Percentiles rank a stretch among this genome's conserved stretches.
phyloP scores from a whole-genome alignment of 2,797 vertebrate species.

The Heterohyrax brucei region DNA sequence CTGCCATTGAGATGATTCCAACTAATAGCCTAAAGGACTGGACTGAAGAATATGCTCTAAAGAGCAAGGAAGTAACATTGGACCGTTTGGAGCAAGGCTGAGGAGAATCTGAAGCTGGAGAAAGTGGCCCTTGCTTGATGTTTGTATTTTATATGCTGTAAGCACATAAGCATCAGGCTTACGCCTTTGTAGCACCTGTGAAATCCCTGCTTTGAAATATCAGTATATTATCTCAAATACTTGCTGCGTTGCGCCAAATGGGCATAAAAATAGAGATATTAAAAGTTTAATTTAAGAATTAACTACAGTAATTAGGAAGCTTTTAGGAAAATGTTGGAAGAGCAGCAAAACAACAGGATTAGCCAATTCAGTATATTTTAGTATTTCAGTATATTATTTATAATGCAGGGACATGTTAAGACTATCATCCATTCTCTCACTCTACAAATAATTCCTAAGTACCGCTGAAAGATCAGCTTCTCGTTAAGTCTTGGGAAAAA shows the following conservation, averaged over 20 bases:
- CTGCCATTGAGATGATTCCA: too few species aligned
- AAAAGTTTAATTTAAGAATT: slow-evolving; percentile 42
- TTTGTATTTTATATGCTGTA: neutral
- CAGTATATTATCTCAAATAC: slow-evolving; percentile 35
- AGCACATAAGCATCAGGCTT: neutral
- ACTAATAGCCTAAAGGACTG: too few species aligned
- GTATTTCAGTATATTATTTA: neutral
- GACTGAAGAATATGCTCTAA: neutral
- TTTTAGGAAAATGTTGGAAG: neutral
- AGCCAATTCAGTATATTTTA: neutral
- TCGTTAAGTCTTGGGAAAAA: neutral
- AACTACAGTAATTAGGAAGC: neutral
- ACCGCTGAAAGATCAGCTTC: neutral
- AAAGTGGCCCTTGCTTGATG: neutral
- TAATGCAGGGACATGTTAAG: neutral
- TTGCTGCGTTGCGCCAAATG: neutral
- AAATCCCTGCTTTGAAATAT: slow-evolving; percentile 32
- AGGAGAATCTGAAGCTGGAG: neutral
- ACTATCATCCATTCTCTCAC: neutral
- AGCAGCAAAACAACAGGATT: slow-evolving; percentile 8
- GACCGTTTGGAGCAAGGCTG: neutral
- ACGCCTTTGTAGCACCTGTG: neutral
- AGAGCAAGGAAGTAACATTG: neutral
- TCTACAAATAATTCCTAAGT: slow-evolving; percentile 21
- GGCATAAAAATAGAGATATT: neutral